Conservation (phyloP, 2,888 invertebrate genomes). For the Temnothorax unifasciatus region DNA sequence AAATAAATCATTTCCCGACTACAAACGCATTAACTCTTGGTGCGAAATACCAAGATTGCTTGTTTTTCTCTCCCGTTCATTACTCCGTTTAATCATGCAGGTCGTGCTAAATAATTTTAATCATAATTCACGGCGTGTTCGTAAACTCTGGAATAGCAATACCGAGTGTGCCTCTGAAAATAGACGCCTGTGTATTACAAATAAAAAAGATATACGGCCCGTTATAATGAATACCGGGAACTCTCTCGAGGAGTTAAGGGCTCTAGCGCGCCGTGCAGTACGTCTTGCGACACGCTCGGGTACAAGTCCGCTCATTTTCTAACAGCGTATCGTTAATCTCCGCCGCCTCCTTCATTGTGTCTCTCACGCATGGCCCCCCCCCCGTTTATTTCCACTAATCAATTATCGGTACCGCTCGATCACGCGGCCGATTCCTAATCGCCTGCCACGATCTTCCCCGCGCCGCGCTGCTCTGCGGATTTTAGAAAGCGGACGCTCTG, state of each 20-base stretch:
- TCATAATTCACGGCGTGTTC: neutral
- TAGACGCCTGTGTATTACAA: neutral
- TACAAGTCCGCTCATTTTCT: slow-evolving; percentile 37
- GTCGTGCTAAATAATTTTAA: slow-evolving; percentile 32
- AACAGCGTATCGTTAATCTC: slow-evolving; percentile 47
- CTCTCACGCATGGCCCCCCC: slow-evolving; percentile 48
- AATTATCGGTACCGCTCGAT: slow-evolving; percentile 70
- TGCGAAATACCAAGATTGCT: neutral
- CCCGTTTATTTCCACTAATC: slow-evolving; percentile 72
- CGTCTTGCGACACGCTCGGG: slow-evolving; percentile 40
- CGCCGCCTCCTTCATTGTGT: slow-evolving; percentile 61
- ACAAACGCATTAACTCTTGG: neutral
- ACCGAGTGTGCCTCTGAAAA: slow-evolving; percentile 11
- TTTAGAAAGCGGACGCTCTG: slow-evolving; percentile 78
- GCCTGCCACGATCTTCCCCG: slow-evolving; percentile 70
- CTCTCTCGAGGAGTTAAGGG: slow-evolving; percentile 13
- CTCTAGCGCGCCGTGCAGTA: neutral
- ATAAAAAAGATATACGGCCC: slow-evolving; percentile 17
- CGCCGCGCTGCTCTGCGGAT: slow-evolving; percentile 69
- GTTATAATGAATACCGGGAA: slow-evolving; percentile 27
- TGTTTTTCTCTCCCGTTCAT: slow-evolving; percentile 2
- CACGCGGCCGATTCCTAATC: slow-evolving; percentile 66
- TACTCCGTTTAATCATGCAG: slow-evolving; percentile 3
- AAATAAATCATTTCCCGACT: slow-evolving; percentile 12
- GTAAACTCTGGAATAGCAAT: neutral